Base-by-base conservation (phyloP, 2,888 invertebrate species). In the Doris montereyensis region DNA sequence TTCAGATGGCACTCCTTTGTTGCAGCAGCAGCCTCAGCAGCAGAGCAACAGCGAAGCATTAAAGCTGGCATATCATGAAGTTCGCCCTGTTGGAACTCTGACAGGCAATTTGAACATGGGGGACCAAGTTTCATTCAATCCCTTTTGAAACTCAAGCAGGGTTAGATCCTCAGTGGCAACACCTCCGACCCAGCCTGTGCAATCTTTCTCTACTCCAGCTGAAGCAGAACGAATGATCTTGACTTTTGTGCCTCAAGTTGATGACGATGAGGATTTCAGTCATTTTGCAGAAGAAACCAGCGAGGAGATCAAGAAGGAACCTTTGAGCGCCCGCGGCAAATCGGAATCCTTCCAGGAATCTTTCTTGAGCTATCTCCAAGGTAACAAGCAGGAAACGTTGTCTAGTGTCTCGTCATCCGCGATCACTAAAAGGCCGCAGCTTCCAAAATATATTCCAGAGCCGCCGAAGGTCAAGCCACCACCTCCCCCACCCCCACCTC, bases 371-470 rank as follows among this genome's bases (percentile, higher is more conserved):
- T 90, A 89, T 81, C 79, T 90, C 32, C 87, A 89, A 83, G 90
- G 90, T 17, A 87, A 89, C 76, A 90, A 89, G 76, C 87, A 86
- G 57, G 90, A 90, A 81, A 90, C 90, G 4, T 81, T 90, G 68
- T 88, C 89, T 3, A 89, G 89, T 80, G 87, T 89, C 58, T 88
- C 88, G 78, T 87, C 85, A 80, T 85, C 87, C 80, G 85, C 87
- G 58, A 85, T 88, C 58, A 85, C 84, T 70, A 83, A 84, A 32
- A 87, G 87, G 81, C 89, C 90, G 41, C 85, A 86, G 82, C 80
- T 89, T 81, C 89, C 90, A 68, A 90, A 90, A 78, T 90, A 90
- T 82, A 87, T 88, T 68, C 90, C 89, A 2, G 89, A 89, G 76
- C 87, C 88, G 1, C 85, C 83, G 10, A 80, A 87, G 30, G 86